Percentiles rank a stretch among this genome's conserved stretches.
These are phyloP conservation scores for Corydoras maculifer DNA, from an alignment of 2,113 vertebrate species.

Conservation along the genomic window DNA sequence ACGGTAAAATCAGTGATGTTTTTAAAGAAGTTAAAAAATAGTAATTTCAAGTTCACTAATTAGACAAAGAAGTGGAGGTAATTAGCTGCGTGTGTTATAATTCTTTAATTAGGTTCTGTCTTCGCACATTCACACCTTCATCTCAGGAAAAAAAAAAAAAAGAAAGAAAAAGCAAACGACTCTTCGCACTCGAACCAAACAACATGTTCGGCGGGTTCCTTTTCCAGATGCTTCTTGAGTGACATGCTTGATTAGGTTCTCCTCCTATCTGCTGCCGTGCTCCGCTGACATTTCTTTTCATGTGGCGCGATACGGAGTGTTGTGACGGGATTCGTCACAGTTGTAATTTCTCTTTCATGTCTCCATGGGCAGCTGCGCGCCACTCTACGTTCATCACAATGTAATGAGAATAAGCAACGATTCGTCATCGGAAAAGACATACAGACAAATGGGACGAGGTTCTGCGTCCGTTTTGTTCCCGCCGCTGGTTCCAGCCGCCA, in stretches of 20 bases:
- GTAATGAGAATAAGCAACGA: slow-evolving; percentile 21
- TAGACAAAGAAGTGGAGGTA: no score
- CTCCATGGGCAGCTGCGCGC: slow-evolving; percentile 18
- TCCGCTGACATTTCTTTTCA: slow-evolving; percentile 41
- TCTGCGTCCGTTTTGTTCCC: slow-evolving; percentile 10
- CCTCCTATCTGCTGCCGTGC: slow-evolving; percentile 15
- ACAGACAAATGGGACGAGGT: neutral
- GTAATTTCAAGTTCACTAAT: no score
- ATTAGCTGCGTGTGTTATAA: no score
- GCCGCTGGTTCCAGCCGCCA: no score
- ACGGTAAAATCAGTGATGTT: no score
- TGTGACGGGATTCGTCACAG: slow-evolving; percentile 37
- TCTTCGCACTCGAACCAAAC: no score
- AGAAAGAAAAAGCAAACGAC: no score
- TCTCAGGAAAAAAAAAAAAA: no score
- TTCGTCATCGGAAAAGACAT: slow-evolving; percentile 23
- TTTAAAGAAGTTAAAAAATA: no score
- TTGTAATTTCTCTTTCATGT: slow-evolving; percentile 41
- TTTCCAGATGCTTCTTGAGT: neutral
- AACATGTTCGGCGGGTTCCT: neutral
- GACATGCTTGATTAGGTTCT: slow-evolving; percentile 30
- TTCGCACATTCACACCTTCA: no score
- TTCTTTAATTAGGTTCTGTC: no score
- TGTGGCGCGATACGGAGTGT: slow-evolving; percentile 13
- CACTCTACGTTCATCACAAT: slow-evolving; percentile 23